These are phyloP conservation scores for Drosophila maculinotata DNA, from an alignment of 2,888 invertebrate species.

Conservation along the genomic window DNA sequence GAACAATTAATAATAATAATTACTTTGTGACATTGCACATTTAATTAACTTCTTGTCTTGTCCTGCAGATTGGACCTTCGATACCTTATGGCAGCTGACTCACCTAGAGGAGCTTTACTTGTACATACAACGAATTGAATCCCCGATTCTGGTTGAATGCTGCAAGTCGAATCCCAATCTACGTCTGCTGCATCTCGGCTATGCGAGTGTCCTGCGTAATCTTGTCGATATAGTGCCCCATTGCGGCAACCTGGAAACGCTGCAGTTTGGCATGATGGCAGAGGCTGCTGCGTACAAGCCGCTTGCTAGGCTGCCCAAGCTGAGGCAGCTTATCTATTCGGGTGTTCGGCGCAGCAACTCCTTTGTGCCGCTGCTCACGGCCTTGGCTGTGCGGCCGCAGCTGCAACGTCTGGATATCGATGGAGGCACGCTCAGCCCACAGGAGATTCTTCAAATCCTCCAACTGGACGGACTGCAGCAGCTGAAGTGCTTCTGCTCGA, in stretches of 20 bases:
- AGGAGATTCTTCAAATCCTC: slow-evolving; percentile 50
- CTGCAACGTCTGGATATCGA: slow-evolving; percentile 52
- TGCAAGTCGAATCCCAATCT: slow-evolving; percentile 57
- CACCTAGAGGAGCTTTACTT: slow-evolving; percentile 46
- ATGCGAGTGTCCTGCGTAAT: slow-evolving; percentile 26
- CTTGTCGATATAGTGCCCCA: slow-evolving; percentile 47
- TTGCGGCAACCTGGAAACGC: slow-evolving; percentile 49
- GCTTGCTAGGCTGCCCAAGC: slow-evolving; percentile 47
- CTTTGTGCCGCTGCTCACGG: slow-evolving; percentile 52
- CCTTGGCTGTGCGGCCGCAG: slow-evolving; percentile 35
- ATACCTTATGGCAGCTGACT: slow-evolving; percentile 32
- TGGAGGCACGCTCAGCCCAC: slow-evolving; percentile 54
- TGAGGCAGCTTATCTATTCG: slow-evolving; percentile 44
- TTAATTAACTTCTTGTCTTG: not conserved
- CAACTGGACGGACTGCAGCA: slow-evolving; percentile 35
- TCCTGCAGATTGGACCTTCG: slow-evolving; percentile 35
- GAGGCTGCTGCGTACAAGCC: slow-evolving; percentile 39
- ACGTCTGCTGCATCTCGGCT: slow-evolving; percentile 42
- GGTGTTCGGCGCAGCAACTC: slow-evolving; percentile 55
- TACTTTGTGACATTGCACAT: too few species aligned
- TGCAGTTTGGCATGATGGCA: slow-evolving; percentile 56
- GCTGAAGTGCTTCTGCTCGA: slow-evolving; percentile 61
- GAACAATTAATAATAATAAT: not conserved
- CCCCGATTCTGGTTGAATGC: slow-evolving; percentile 34
- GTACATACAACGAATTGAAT: slow-evolving; percentile 21